Evolutionary conservation across 2,113 vertebrate species (phyloP).

Genomic region (Brachirus orientalis): DNA sequence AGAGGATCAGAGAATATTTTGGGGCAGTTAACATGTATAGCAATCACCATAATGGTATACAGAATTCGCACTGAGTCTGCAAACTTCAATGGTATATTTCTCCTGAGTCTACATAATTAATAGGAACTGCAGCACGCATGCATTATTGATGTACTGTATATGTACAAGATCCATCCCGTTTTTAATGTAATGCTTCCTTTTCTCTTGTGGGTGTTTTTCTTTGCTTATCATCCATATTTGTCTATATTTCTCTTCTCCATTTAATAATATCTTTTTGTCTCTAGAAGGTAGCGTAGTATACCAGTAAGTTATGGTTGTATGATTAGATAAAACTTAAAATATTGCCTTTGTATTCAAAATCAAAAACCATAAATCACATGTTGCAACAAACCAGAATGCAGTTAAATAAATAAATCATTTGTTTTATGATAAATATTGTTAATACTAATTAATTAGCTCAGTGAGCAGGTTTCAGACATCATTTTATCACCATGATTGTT

Average conservation of each 20-base stretch:
- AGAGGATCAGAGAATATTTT: conserved; percentile 15
- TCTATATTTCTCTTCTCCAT: background rate
- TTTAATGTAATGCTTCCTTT: background rate
- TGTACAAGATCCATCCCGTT: conserved; percentile 1
- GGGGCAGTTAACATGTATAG: conserved; percentile 11
- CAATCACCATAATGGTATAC: conserved; percentile 9
- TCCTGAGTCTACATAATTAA: conserved; percentile 45
- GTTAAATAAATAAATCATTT: no score
- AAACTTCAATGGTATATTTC: conserved; percentile 20
- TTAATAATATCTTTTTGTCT: background rate
- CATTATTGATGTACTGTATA: conserved; percentile 17
- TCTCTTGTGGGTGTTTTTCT: background rate
- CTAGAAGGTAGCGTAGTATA: no score
- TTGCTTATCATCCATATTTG: background rate
- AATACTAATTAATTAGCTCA: no score
- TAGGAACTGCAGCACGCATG: conserved; percentile 25
- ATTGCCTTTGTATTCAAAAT: no score
- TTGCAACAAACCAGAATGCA: no score
- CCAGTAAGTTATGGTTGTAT: no score
- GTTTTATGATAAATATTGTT: no score
- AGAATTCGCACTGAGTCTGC: conserved; percentile 42
- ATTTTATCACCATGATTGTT: no score
- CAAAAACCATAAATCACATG: no score
- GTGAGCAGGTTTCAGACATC: no score
- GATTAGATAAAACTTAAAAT: no score